Conservation (phyloP, 2,888 invertebrate genomes). For the Mechanitis messenoides region DNA sequence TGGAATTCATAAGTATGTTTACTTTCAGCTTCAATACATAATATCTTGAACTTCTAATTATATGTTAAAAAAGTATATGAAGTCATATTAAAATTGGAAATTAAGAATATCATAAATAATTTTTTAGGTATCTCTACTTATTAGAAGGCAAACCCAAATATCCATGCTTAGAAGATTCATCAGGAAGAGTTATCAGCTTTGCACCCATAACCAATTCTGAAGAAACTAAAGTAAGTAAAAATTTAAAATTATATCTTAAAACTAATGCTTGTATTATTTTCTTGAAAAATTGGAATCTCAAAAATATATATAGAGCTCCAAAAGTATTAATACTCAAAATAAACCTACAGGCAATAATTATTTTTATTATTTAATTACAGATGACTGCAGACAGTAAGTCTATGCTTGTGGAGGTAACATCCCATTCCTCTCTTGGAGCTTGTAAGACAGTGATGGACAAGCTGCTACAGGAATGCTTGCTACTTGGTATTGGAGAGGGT, state of each 20-base stretch:
- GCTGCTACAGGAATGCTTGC: constrained; percentile 79
- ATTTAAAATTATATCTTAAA: neutral
- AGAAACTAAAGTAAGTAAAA: constrained; percentile 80
- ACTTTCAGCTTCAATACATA: neutral
- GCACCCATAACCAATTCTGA: constrained; percentile 93
- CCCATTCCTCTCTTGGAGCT: constrained; percentile 78
- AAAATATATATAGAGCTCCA: neutral
- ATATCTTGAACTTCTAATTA: too few species aligned
- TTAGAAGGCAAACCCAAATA: constrained; percentile 84
- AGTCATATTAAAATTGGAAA: too few species aligned
- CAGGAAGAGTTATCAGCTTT: constrained; percentile 84
- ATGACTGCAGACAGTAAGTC: constrained; percentile 80
- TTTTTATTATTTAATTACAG: constrained; percentile 45
- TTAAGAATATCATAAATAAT: neutral
- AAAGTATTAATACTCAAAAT: neutral
- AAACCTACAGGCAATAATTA: neutral
- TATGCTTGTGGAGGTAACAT: constrained; percentile 87
- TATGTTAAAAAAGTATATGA: too few species aligned
- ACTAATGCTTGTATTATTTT: too few species aligned
- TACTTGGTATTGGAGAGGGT: constrained; percentile 69
- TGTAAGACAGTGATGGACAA: constrained; percentile 83
- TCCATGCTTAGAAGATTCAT: constrained; percentile 82
- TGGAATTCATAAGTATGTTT: constrained; percentile 83
- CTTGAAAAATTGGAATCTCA: too few species aligned
- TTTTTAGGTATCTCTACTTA: constrained; percentile 81